Evolutionary conservation across 2,113 vertebrate genomes (phyloP).

Genomic region (Platysternon megacephalum): DNA sequence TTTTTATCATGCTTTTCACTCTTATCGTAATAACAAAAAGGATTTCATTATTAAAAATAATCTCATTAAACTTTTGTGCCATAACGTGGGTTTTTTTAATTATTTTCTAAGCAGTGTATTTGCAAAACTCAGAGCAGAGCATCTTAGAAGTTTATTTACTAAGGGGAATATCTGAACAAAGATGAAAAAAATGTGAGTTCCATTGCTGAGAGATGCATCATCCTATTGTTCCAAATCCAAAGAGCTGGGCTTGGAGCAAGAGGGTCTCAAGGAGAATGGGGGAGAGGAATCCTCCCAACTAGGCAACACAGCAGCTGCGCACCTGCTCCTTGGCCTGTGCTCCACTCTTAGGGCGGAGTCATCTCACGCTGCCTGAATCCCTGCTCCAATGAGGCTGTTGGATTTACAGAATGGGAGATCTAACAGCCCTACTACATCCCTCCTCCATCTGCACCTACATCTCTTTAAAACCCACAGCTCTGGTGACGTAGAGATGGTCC

Average conservation of each 20-base stretch:
- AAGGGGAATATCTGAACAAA: not conserved
- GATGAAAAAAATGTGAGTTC: not conserved
- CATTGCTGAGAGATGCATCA: not conserved
- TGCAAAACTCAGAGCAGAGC: not conserved
- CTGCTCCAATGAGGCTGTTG: fast-evolving
- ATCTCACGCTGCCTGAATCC: not conserved
- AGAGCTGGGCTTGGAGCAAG: not conserved
- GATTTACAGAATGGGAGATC: not conserved
- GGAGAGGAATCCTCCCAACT: not conserved
- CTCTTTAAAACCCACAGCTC: not conserved
- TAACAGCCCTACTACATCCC: not conserved
- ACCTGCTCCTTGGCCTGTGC: fast-evolving
- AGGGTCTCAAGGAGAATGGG: not conserved
- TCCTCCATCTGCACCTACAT: not conserved
- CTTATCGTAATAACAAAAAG: slow-evolving; percentile 1
- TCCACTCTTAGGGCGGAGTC: not conserved
- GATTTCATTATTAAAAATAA: not conserved
- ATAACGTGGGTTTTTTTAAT: not conserved
- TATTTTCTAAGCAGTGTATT: not conserved
- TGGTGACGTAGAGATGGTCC: not conserved
- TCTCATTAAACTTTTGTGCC: not conserved
- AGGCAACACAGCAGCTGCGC: not conserved
- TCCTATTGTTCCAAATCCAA: not conserved
- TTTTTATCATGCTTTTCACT: not conserved
- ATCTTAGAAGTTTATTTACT: not conserved